Percentiles rank a stretch among this genome's conserved stretches.
phyloP scores from a whole-genome alignment of 2,113 vertebrate species.

The Thomomys bottae region DNA sequence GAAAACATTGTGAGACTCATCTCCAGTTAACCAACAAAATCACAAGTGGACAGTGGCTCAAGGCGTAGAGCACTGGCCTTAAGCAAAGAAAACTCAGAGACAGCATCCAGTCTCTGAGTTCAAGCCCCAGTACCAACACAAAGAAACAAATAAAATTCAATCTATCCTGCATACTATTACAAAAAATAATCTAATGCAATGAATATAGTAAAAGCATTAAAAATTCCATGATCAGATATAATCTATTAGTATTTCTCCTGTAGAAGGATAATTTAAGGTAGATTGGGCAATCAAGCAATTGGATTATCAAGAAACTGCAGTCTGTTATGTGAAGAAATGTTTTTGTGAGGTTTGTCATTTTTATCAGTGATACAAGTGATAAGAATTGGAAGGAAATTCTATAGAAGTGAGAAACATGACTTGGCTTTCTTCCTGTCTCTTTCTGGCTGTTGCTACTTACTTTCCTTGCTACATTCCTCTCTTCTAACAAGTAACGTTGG shows the following conservation, averaged over 20 bases:
- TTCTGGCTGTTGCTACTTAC: conserved; percentile 42
- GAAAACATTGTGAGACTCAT: too few relatives aligned
- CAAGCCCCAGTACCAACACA: too few relatives aligned
- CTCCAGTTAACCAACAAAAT: too few relatives aligned
- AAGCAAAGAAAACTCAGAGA: too few relatives aligned
- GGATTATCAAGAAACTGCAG: conserved; percentile 34
- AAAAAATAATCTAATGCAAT: not conserved
- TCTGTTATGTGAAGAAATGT: conserved; percentile 37
- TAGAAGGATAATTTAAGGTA: not conserved
- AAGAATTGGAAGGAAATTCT: conserved; percentile 65
- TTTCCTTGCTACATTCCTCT: conserved; percentile 42
- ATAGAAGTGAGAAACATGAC: conserved; percentile 15
- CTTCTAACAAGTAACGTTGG: conserved; percentile 18
- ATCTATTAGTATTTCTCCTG: conserved; percentile 33
- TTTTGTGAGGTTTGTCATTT: conserved; percentile 47
- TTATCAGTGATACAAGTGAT: conserved; percentile 58
- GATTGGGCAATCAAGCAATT: conserved; percentile 23
- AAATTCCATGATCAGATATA: conserved; percentile 16
- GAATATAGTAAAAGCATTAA: conserved; percentile 8
- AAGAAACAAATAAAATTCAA: conserved; percentile 8
- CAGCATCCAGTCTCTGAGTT: too few relatives aligned
- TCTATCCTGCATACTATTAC: not conserved
- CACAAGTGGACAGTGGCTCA: too few relatives aligned
- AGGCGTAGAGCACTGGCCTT: too few relatives aligned
- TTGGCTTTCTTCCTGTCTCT: conserved; percentile 62